Conservation (phyloP, 1,140 invertebrate species). For the Ridgeia piscesae region DNA sequence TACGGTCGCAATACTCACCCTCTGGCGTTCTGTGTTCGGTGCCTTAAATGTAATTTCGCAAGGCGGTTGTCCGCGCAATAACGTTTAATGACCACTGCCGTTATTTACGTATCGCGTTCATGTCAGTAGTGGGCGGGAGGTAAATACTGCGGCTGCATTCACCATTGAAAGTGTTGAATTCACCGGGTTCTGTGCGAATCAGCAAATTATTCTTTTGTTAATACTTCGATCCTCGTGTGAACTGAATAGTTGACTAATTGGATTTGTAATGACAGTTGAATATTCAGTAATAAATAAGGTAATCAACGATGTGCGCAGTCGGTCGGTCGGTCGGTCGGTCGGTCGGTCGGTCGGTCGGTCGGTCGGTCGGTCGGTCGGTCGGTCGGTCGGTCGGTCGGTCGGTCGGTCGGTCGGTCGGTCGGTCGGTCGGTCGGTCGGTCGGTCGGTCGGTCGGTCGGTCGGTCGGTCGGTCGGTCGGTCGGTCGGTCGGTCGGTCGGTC, state of each 20-base stretch:
- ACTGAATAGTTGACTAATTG: not conserved
- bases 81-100: not conserved
- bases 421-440: too few species aligned
- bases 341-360: too few species aligned
- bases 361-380: too few species aligned
- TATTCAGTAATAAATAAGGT: too few species aligned
- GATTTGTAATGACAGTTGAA: too few species aligned
- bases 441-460: too few species aligned
- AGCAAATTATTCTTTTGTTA: not conserved
- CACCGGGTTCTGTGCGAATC: not conserved
- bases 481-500: too few species aligned
- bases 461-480: too few species aligned
- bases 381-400: too few species aligned
- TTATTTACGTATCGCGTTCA: not conserved
- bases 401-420: too few species aligned
- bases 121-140: not conserved
- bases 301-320: too few species aligned
- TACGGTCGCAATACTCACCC: not conserved
- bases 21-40: not conserved
- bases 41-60: not conserved
- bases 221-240: not conserved
- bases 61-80: not conserved
- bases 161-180: not conserved
- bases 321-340: too few species aligned
- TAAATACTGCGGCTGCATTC: not conserved